phyloP scores from a whole-genome alignment of 1,140 invertebrate species.

The Drosophila ogumai region DNA sequence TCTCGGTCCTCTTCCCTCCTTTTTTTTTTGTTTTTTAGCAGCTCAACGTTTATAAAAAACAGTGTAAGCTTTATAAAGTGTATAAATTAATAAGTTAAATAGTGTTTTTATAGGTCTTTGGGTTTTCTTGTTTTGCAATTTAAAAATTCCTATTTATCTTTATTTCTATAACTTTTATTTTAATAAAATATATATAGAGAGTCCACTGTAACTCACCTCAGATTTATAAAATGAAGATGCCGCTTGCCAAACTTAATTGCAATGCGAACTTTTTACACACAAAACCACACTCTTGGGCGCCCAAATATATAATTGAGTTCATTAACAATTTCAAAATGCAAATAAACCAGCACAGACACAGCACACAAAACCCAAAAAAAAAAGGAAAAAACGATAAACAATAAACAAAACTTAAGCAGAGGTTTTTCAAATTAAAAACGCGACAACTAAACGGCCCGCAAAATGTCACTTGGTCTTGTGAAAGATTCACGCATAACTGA shows the following conservation, averaged over 20 bases:
- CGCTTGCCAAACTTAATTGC: constrained; percentile 43
- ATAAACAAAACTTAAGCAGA: constrained; percentile 9
- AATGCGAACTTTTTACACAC: constrained; percentile 37
- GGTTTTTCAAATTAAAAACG: constrained; percentile 31
- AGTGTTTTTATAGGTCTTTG: fast-evolving
- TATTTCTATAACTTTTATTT: not conserved
- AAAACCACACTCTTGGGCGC: constrained; percentile 17
- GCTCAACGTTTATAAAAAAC: not conserved
- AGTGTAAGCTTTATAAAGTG: not conserved
- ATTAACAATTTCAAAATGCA: constrained; percentile 50
- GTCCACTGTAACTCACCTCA: constrained; percentile 21
- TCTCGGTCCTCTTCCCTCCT: not conserved
- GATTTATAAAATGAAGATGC: constrained; percentile 20
- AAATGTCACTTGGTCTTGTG: constrained; percentile 80
- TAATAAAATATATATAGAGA: not conserved
- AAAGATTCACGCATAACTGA: constrained; percentile 83
- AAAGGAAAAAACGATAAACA: constrained; percentile 1
- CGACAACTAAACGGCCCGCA: constrained; percentile 36
- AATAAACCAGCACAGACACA: constrained; percentile 33
- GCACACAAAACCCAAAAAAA: constrained; percentile 10
- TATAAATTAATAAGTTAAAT: not conserved
- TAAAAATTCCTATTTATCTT: not conserved
- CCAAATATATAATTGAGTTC: constrained; percentile 42
- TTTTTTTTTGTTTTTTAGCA: constrained; percentile 9
- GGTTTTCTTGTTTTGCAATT: not conserved